Base-by-base conservation (phyloP, 2,797 vertebrate species). In the Poeciliopsis infans region DNA sequence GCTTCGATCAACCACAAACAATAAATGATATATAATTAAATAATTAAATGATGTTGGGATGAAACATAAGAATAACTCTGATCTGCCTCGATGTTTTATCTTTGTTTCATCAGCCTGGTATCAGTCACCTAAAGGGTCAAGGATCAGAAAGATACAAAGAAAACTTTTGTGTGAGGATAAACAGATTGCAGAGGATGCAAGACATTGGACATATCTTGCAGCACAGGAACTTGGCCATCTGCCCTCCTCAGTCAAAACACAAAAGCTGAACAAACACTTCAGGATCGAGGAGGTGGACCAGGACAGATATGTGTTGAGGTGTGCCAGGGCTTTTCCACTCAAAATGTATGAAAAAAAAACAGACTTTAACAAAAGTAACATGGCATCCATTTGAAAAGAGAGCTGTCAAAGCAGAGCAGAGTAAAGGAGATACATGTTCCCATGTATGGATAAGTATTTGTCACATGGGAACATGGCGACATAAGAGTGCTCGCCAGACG, bases 261-360 rank as follows among this genome's bases (percentile, higher is more conserved):
- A 94, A 95, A 93, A 91, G 82, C 85, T 73, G 81, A 91, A 94
- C 91, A 95, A 96, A 96, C 94, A 96, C 85, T 89, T 87, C 4
- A 72, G 77, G 85, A 95, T 91, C 90, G 90, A 74, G 93, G 87
- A 94, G 94, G 92, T 93, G 88, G 90, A 93, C 94, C 89, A 87
- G 90, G 92, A 95, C 90, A 95, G 95, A 96, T 82, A 93, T 91
- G 91, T 31, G 90, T 66, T 64, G 72, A 95, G 96, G 95, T 77
- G 92, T 53, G 90, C 88, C 90, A 88, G 79, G 84, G 93, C 91
- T 91, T 86, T 74, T 92, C 92, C 91, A 75, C 72, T 51, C 36
- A 77, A 72, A 81, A 81, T 76, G 72, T 83, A 49, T 49, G 7
- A 49, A 90, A 81, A 85, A 84, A 85, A 84, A 88, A 75, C 31